Conservation (phyloP, 1,140 invertebrate species). For the Chelonus insularis region DNA sequence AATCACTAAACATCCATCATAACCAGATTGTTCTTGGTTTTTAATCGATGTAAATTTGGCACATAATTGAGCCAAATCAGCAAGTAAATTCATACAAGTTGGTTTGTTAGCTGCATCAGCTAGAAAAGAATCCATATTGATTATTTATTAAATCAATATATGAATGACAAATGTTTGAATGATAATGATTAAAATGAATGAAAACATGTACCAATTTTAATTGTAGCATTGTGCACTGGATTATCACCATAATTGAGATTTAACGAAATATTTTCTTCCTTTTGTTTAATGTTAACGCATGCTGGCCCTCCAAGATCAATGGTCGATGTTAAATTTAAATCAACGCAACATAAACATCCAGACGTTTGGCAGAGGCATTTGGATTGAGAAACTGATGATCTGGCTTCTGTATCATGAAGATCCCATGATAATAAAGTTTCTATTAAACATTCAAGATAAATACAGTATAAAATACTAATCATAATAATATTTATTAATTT, state of each 20-base stretch:
- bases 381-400: slow-evolving; percentile 49
- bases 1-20: slow-evolving; percentile 59
- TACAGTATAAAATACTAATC: too few species aligned
- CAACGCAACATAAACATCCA: slow-evolving; percentile 56
- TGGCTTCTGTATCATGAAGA: slow-evolving; percentile 43
- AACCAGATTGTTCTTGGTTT: slow-evolving; percentile 38
- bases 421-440: slow-evolving; percentile 52
- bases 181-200: not conserved
- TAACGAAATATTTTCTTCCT: slow-evolving; percentile 57
- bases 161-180: too few species aligned
- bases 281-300: slow-evolving; percentile 60
- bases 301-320: slow-evolving; percentile 59
- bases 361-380: slow-evolving; percentile 56
- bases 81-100: slow-evolving; percentile 61
- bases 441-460: slow-evolving; percentile 20
- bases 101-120: slow-evolving; percentile 54
- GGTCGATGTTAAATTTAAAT: slow-evolving; percentile 54
- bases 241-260: slow-evolving; percentile 62
- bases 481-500: too few species aligned
- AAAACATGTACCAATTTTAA: slow-evolving; percentile 54
- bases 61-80: slow-evolving; percentile 61
- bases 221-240: slow-evolving; percentile 59
- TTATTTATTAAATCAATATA: too few species aligned
- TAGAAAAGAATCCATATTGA: too few species aligned
- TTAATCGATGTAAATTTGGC: slow-evolving; percentile 58